phyloP scores from a whole-genome alignment of 1,140 invertebrate species.

The Panagrolaimus sp. region DNA sequence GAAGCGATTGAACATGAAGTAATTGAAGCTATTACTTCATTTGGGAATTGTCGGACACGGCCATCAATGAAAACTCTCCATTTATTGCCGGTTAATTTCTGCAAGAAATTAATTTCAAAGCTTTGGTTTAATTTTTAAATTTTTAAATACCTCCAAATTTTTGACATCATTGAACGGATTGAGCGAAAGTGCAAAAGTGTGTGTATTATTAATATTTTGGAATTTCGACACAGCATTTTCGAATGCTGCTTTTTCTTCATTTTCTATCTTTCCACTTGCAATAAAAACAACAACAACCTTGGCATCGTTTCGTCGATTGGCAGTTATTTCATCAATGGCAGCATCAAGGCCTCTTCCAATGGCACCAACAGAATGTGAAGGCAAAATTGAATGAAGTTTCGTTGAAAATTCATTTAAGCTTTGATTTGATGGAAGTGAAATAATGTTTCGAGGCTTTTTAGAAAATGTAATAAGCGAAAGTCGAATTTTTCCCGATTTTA shows the following conservation, averaged over 20 bases:
- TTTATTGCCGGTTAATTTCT: constrained; percentile 40
- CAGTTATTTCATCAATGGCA: neutral
- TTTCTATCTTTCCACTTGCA: neutral
- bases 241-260: neutral
- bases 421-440: neutral
- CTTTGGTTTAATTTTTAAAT: too few species aligned
- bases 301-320: constrained; percentile 4
- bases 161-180: constrained; percentile 3
- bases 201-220: neutral
- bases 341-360: neutral
- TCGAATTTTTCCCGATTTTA: neutral
- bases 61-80: constrained; percentile 51
- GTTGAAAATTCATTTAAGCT: neutral
- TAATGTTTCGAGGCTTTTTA: neutral
- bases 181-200: neutral
- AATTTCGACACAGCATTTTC: neutral
- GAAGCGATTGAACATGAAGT: constrained; percentile 3
- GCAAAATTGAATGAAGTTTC: neutral
- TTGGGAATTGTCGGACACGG: constrained; percentile 46
- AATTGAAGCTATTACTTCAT: constrained; percentile 42
- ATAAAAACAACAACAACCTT: constrained; percentile 7
- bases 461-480: constrained; percentile 2
- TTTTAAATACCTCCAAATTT: neutral
- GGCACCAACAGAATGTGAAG: neutral
- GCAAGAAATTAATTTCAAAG: neutral